phyloP scores from a whole-genome alignment of 1,140 invertebrate genomes.

The Drosophila micromelanica region DNA sequence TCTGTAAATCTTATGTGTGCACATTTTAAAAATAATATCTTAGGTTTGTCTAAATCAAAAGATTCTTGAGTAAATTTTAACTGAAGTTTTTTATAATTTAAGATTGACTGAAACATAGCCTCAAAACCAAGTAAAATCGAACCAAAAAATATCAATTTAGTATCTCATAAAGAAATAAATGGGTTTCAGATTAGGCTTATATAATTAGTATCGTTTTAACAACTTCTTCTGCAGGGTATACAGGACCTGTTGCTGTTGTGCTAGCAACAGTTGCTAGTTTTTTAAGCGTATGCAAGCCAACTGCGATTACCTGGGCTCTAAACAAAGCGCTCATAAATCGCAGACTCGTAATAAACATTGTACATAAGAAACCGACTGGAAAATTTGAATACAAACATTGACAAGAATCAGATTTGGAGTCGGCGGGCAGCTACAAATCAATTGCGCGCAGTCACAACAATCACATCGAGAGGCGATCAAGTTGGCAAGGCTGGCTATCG shows the following conservation, averaged over 20 bases:
- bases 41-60: no score
- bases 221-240: neutral
- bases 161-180: no score
- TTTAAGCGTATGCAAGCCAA: conserved; percentile 23
- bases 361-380: conserved; percentile 21
- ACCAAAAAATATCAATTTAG: no score
- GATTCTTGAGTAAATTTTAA: no score
- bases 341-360: conserved; percentile 37
- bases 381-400: conserved; percentile 79
- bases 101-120: no score
- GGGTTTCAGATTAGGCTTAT: neutral
- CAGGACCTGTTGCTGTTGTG: conserved; percentile 1
- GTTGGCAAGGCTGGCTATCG: conserved; percentile 31
- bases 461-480: conserved; percentile 22
- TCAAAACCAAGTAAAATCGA: no score
- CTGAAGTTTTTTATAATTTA: no score
- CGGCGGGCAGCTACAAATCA: conserved; percentile 67
- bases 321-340: conserved; percentile 78
- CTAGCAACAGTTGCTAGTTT: conserved; percentile 19
- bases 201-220: neutral
- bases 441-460: conserved; percentile 49
- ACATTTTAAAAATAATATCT: no score
- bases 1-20: no score
- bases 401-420: conserved; percentile 43
- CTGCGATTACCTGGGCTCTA: conserved; percentile 8